Evolutionary conservation across 2,113 vertebrate genomes (phyloP).

Genomic region (Pithys albifrons): DNA sequence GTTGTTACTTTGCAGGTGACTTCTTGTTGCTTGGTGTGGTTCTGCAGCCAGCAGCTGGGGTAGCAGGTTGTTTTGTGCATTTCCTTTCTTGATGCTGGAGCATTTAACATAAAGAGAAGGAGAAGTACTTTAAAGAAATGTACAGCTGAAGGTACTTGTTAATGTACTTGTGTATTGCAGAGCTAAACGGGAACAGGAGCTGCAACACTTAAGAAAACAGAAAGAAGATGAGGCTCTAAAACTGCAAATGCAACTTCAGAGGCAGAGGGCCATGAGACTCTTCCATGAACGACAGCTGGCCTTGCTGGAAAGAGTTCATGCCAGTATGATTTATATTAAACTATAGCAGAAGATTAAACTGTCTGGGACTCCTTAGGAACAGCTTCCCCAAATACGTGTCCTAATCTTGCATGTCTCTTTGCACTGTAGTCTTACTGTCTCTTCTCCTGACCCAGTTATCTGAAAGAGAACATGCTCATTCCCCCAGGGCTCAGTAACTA

Average conservation of each 20-base stretch:
- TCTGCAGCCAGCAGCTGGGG: background rate
- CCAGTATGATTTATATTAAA: slow-evolving; percentile 76
- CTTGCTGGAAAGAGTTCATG: slow-evolving; percentile 85
- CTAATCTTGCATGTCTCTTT: background rate
- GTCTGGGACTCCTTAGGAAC: background rate
- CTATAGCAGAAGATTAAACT: background rate
- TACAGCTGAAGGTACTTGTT: background rate
- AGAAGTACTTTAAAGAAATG: background rate
- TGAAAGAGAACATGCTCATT: background rate
- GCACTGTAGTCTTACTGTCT: background rate
- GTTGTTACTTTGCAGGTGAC: background rate
- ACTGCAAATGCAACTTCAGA: slow-evolving; percentile 81
- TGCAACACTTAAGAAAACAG: slow-evolving; percentile 74
- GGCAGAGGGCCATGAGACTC: slow-evolving; percentile 84
- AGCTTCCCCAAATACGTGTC: background rate
- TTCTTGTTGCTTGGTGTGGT: background rate
- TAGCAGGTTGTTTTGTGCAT: background rate
- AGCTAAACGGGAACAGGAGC: slow-evolving; percentile 74
- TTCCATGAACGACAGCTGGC: slow-evolving; percentile 87
- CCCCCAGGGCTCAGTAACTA: background rate
- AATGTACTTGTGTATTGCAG: slow-evolving; percentile 69
- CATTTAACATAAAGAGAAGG: background rate
- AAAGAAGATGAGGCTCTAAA: slow-evolving; percentile 82
- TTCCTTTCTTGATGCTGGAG: background rate
- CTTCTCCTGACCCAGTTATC: background rate